Conservation (phyloP, 1,140 invertebrate species). For the Manduca sexta region DNA sequence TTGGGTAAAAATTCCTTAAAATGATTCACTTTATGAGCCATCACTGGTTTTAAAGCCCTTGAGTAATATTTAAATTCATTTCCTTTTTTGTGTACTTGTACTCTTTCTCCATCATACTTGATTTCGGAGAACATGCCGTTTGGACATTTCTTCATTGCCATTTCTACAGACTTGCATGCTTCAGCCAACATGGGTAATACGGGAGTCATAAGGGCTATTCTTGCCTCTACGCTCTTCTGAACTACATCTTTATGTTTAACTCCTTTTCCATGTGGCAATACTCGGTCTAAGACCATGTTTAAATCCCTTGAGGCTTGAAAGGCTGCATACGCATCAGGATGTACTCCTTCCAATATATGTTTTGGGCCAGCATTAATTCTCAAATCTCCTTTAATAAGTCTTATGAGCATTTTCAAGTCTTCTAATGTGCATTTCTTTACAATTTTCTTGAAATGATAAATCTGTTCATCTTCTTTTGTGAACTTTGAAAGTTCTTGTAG, state of each 20-base stretch:
- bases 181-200: conserved; percentile 94
- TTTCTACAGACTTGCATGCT: conserved; percentile 91
- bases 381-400: conserved; percentile 92
- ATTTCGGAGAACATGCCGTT: conserved; percentile 93
- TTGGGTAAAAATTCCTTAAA: conserved; percentile 91
- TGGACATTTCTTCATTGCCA: conserved; percentile 93
- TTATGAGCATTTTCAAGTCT: conserved; percentile 90
- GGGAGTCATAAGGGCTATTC: conserved; percentile 83
- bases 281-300: conserved; percentile 79
- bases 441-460: conserved; percentile 82
- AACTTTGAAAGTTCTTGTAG: conserved; percentile 81
- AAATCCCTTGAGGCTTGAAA: conserved; percentile 91
- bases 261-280: conserved; percentile 46
- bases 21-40: conserved; percentile 90
- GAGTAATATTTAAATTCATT: conserved; percentile 92
- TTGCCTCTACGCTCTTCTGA: conserved; percentile 49
- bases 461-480: conserved; percentile 92
- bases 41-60: conserved; percentile 91
- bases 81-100: conserved; percentile 91
- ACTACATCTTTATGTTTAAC: conserved; percentile 49
- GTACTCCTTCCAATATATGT: conserved; percentile 90
- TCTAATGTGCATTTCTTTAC: conserved; percentile 85
- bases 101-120: conserved; percentile 95
- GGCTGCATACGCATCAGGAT: conserved; percentile 88
- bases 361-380: conserved; percentile 94